Conservation (phyloP, 2,797 vertebrate species). For the Vespertilio murinus region DNA sequence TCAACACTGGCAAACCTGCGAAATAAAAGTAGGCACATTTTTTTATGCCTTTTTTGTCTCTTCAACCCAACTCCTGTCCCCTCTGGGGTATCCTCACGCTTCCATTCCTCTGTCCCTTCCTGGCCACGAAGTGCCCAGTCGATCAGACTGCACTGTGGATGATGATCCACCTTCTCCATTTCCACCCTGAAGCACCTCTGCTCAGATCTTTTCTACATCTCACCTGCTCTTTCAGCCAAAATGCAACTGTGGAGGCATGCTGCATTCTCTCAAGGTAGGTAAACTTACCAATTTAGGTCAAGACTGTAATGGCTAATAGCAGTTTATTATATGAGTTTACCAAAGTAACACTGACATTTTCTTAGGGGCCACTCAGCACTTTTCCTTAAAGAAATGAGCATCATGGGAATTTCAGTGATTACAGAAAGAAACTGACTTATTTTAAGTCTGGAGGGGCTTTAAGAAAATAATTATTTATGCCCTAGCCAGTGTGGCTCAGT, state of each 20-base stretch:
- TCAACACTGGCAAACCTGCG: neutral
- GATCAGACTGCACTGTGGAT: neutral
- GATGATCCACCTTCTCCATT: neutral
- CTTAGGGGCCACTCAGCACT: neutral
- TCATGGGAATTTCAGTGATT: neutral
- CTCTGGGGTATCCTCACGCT: neutral
- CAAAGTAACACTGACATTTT: neutral
- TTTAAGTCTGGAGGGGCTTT: neutral
- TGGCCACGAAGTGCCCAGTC: neutral
- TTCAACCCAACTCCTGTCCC: neutral
- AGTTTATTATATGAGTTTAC: neutral
- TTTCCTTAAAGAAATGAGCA: conserved; percentile 21
- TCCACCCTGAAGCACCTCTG: neutral
- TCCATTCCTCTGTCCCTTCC: neutral
- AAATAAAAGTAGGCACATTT: neutral
- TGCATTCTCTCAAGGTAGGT: neutral
- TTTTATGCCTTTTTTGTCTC: neutral
- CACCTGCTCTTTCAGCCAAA: neutral
- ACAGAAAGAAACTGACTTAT: neutral
- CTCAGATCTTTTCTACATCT: neutral
- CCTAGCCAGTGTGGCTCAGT: too few relatives aligned
- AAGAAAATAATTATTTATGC: neutral
- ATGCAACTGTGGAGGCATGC: neutral
- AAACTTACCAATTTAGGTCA: neutral
- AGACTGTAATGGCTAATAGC: neutral